Percentiles rank a stretch among this genome's conserved stretches.
Conservation (phyloP, 64 coral and sea anemone species). For the Acropora tenuis region DNA sequence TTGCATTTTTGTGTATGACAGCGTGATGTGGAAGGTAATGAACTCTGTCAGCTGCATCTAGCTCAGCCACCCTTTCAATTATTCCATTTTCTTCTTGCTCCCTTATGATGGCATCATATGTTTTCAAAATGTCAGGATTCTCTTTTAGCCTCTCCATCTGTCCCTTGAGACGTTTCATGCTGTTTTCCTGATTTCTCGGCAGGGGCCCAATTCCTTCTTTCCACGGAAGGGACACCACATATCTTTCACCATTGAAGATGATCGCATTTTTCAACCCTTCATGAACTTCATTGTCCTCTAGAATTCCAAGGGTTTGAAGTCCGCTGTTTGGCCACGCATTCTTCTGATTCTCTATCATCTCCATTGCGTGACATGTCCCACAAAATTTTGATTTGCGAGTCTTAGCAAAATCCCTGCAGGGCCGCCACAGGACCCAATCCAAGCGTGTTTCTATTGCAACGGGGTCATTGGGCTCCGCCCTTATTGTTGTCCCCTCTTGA, state of each 20-base stretch:
- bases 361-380: no score
- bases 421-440: no score
- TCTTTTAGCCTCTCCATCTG: background rate
- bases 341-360: background rate
- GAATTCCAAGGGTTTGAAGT: slow-evolving; percentile 11
- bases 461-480: no score
- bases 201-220: slow-evolving; percentile 3
- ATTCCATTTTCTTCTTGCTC: slow-evolving; percentile 4
- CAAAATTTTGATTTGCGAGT: background rate
- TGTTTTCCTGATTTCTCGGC: slow-evolving; percentile 15
- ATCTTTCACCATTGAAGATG: background rate
- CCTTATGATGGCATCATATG: slow-evolving; percentile 1
- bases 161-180: slow-evolving; percentile 8
- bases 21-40: slow-evolving; percentile 40
- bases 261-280: background rate
- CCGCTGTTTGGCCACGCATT: slow-evolving; percentile 6
- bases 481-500: background rate
- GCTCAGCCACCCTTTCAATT: slow-evolving; percentile 6
- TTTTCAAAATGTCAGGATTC: slow-evolving; percentile 20
- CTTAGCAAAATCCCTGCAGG: background rate
- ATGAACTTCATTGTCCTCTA: slow-evolving; percentile 10
- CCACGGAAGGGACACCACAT: slow-evolving; percentile 31
- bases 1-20: background rate
- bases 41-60: background rate
- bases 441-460: no score